These are phyloP conservation scores for Callyntrura sp. DNA, from an alignment of 2,888 invertebrate genomes.

Conservation along the genomic window DNA sequence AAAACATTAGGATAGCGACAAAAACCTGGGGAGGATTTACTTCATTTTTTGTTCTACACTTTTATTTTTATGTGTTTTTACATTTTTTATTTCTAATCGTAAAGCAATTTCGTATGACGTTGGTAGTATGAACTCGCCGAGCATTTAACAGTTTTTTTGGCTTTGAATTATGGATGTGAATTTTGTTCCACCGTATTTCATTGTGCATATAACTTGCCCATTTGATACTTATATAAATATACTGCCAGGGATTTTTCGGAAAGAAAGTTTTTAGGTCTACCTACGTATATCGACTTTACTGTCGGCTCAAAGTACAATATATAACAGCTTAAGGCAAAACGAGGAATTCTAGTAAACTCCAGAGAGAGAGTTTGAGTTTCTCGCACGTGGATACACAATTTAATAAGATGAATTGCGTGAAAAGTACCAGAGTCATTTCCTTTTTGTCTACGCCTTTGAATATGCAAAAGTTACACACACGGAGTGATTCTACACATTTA, in stretches of 20 bases:
- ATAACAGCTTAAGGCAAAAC: constrained; percentile 24
- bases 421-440: constrained; percentile 47
- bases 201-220: background rate
- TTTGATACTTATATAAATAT: background rate
- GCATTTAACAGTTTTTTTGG: background rate
- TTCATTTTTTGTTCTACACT: background rate
- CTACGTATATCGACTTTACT: background rate
- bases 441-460: constrained; percentile 53
- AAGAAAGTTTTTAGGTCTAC: background rate
- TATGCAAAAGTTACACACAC: constrained; percentile 31
- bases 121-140: constrained; percentile 8
- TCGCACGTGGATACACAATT: constrained; percentile 60
- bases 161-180: constrained; percentile 10
- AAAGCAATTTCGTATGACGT: constrained; percentile 15
- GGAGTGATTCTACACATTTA: background rate
- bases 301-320: background rate
- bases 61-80: constrained; percentile 36
- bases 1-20: constrained; percentile 11
- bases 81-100: constrained; percentile 23
- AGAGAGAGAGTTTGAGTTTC: constrained; percentile 13
- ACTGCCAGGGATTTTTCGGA: background rate
- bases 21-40: constrained; percentile 14
- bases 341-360: background rate
- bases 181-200: background rate
- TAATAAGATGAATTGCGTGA: constrained; percentile 65